Evolutionary conservation across 2,113 vertebrate species (phyloP), one percentile per base, ranked within the genome.

Genomic region (Tricholaema leucomelas): DNA sequence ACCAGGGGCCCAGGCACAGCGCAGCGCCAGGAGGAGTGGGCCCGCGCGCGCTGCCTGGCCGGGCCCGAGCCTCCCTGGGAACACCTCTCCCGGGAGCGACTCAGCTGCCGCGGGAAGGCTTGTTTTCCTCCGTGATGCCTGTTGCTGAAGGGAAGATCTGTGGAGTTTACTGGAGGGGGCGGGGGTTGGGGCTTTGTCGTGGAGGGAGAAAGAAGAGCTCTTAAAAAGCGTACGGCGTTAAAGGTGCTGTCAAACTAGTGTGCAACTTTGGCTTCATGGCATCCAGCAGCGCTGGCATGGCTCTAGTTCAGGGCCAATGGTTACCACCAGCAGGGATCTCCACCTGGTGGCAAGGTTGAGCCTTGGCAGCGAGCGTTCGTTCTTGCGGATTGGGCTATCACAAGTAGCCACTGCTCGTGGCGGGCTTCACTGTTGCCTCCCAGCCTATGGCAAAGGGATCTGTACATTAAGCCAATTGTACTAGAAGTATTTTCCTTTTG

Each of bases 291-390:
- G 2, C 3, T 66, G 91, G 88, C 50, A 28, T 6, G 75, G 78
- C 67, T 55, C 12, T 58, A 0, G 33, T 11, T 61, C n/a, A 5
- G 48, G 84, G 93, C 70, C 55, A 2, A 0, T 3, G 28, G 36
- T 58, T 48, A 23, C 25, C 36, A 5, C 69, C 88, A 7, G 18
- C 13, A 24, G 52, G 77, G 11, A 56, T 92, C 92, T 81, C 92
- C 92, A 93, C 87, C 94, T 95, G 87, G 88, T 56, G 94, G 95
- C 69, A 30, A 88, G 90, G 76, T 3, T 48, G 48, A 28, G 82
- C 7, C 27, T 20, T 56, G 75, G 59, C n/a, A 10, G 46, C 7
- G 2, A 8, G 20, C 24, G 5, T 48, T 24, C 13, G 18, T 9
- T 6, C 54, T 3, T 3, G 54, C 5, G 8, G 35, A 17, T 54